A percentile compares a stretch with the other conserved stretches of the same genome.
These are phyloP conservation scores for Anser brachyrhynchus DNA, from an alignment of 2,113 vertebrate genomes.

Conservation along the genomic window DNA sequence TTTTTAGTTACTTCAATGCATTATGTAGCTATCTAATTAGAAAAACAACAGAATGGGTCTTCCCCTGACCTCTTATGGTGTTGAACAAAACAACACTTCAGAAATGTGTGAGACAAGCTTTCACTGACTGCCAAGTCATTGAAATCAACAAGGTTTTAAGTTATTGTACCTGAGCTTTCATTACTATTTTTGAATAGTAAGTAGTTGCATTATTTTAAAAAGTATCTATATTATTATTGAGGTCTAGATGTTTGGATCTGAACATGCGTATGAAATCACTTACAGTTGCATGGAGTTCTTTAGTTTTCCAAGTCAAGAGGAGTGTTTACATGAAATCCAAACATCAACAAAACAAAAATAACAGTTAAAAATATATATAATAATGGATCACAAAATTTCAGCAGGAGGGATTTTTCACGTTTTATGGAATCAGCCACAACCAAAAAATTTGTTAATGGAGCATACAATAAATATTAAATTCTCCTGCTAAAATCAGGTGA, in stretches of 20 bases:
- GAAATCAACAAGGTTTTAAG: neutral
- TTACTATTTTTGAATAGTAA: neutral
- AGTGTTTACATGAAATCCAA: neutral
- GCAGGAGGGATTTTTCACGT: neutral
- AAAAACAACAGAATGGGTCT: neutral
- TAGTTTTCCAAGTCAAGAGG: neutral
- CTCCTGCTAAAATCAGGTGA: neutral
- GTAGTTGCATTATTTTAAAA: neutral
- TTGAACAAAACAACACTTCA: neutral
- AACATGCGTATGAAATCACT: neutral
- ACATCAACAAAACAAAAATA: neutral
- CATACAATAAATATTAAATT: neutral
- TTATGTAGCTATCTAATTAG: neutral
- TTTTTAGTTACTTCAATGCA: neutral
- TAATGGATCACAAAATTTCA: neutral
- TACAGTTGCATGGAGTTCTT: neutral
- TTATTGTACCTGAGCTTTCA: neutral
- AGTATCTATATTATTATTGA: neutral
- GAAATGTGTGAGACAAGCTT: neutral
- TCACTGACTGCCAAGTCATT: neutral
- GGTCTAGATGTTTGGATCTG: neutral
- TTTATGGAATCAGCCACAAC: neutral
- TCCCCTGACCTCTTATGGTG: neutral
- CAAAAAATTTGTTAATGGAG: neutral
- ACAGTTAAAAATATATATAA: neutral